A percentile compares a stretch with the other conserved stretches of the same genome.
Conservation (phyloP, 2,888 invertebrate species). For the Rotaria magnacalcarata region DNA sequence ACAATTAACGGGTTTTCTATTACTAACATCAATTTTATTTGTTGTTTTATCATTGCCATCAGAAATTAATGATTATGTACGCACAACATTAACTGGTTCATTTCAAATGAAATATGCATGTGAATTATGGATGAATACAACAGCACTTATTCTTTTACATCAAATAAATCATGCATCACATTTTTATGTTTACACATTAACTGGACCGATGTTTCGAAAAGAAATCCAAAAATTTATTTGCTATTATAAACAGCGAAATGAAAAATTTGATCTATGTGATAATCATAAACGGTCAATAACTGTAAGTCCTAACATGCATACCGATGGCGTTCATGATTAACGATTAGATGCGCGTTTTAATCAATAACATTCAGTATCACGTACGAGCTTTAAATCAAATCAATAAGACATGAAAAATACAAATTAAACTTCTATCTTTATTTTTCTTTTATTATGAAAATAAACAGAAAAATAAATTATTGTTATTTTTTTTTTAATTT, state of each 20-base stretch:
- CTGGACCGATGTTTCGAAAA: neutral
- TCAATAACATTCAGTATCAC: neutral
- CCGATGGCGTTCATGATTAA: neutral
- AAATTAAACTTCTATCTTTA: neutral
- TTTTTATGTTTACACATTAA: conserved; percentile 34
- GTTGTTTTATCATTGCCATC: conserved; percentile 10
- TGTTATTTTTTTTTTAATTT: neutral
- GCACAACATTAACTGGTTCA: neutral
- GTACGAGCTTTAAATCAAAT: neutral
- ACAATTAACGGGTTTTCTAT: conserved; percentile 8
- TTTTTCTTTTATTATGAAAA: neutral
- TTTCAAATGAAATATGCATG: conserved; percentile 14
- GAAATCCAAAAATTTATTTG: neutral
- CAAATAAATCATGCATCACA: conserved; percentile 29
- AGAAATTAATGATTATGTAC: conserved; percentile 10
- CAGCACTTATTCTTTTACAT: neutral
- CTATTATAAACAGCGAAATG: neutral
- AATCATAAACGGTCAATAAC: neutral
- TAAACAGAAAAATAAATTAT: no score
- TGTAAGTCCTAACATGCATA: neutral
- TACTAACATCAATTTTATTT: conserved; percentile 13
- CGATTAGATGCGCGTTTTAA: neutral
- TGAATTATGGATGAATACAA: neutral
- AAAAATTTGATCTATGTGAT: neutral
- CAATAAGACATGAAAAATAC: neutral